Conservation (phyloP, 2,113 vertebrate species). For the Furnarius figulus region DNA sequence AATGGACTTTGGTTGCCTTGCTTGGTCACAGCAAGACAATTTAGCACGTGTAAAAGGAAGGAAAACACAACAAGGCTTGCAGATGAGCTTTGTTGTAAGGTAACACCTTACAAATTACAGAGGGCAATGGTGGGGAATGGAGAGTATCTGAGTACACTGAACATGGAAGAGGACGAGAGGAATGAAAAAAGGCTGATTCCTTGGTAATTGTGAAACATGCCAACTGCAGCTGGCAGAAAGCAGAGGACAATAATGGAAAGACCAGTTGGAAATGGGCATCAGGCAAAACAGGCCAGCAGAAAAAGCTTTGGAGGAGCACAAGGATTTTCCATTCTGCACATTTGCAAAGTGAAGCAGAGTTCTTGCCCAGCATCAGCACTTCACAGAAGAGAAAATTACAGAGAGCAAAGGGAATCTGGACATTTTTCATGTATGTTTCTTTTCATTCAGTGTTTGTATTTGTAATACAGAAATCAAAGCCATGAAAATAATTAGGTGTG, state of each 20-base stretch:
- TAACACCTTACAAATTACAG: not conserved
- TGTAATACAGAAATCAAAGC: not conserved
- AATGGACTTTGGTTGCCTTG: not conserved
- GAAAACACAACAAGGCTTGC: not conserved
- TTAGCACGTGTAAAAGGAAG: not conserved
- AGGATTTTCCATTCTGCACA: not conserved
- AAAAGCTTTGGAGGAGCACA: not conserved
- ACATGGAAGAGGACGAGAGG: not conserved
- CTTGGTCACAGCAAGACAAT: not conserved
- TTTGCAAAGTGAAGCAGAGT: not conserved
- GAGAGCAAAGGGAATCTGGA: not conserved
- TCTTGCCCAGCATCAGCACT: not conserved
- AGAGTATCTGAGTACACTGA: not conserved
- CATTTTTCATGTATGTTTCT: not conserved
- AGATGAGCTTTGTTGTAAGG: not conserved
- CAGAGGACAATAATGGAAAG: not conserved
- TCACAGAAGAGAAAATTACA: not conserved
- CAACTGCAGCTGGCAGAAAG: not conserved
- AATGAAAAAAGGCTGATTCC: not conserved
- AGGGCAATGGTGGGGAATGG: not conserved
- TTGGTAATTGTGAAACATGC: not conserved
- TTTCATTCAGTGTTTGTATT: not conserved
- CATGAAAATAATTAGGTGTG: not conserved
- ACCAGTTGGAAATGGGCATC: not conserved
- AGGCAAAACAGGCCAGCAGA: not conserved